Conservation (phyloP, 2,888 invertebrate species). For the Deilephila porcellus region DNA sequence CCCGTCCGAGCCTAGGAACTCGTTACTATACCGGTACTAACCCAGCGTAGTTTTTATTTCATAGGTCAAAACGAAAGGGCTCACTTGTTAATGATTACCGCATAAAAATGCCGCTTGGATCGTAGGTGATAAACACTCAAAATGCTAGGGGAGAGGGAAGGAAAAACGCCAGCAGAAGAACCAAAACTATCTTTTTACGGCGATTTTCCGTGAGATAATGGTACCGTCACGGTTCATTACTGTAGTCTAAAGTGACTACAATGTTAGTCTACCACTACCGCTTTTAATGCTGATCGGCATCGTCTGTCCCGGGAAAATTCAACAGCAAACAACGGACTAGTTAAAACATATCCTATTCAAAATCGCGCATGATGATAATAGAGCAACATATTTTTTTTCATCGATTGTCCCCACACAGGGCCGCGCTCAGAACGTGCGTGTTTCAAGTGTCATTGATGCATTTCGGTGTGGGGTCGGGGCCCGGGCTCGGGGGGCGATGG, state of each 20-base stretch:
- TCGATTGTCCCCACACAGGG: constrained; percentile 68
- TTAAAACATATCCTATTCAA: neutral
- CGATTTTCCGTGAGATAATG: no score
- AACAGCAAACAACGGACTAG: neutral
- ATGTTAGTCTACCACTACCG: no score
- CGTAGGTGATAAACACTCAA: no score
- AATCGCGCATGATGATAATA: constrained; percentile 9
- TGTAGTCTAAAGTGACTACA: no score
- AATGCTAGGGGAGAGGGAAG: no score
- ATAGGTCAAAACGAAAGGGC: no score
- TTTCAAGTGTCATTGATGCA: constrained; percentile 83
- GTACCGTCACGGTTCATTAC: no score
- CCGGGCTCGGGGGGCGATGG: constrained; percentile 50
- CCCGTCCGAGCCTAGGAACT: neutral
- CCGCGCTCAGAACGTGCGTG: constrained; percentile 77
- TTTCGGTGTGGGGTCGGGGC: constrained; percentile 77
- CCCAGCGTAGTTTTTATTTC: neutral
- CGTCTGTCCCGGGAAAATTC: neutral
- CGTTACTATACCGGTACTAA: neutral
- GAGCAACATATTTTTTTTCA: constrained; percentile 57
- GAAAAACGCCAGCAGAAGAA: no score
- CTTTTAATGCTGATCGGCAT: no score
- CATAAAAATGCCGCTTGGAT: no score
- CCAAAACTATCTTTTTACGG: no score
- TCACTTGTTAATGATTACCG: no score